Base-by-base conservation (phyloP, 2,888 invertebrate species). In the Arctia plantaginis region DNA sequence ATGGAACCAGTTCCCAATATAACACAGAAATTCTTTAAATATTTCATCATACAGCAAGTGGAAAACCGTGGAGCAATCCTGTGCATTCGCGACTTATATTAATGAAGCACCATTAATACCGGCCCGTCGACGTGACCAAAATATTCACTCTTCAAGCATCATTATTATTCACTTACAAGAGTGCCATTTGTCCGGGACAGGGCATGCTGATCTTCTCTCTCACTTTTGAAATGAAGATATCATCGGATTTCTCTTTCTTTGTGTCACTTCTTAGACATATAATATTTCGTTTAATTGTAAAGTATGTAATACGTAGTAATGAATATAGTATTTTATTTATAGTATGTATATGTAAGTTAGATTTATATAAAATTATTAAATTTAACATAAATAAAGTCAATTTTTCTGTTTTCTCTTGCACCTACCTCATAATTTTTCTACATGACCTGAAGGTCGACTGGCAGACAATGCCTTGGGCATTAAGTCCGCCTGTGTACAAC, bases 141-240 rank as follows among this genome's bases (percentile, higher is more conserved):
- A 80, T 83, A 82, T 82, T 80, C 72, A 70, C 73, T 77, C 75
- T 69, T 77, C 74, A 69, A 51, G 68, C 74, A 74, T 77, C 77
- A 82, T 83, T 83, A 84, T 81, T 78, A 84, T 83, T 83, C 84
- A 83, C 82, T 83, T 82, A 84, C 84, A 82, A 82, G 84, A 82
- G 79, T 71, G 77, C 78, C 72, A 83, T 82, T 84, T 83, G 84
- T 81, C 79, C 66, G 65, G 69, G 72, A 76, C 68, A 71, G 69
- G 71, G 44, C 51, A 33, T 67, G 35, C 8, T 44, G 33, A 15
- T 39, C 27, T 35, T 18, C 39, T 69, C 64, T 47, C 27, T 69
- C 51, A 64, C 69, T 33, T 23, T 51, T 64, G 27, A 30, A 20
- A 59, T 44, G 33, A 59, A 33, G 15, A 15, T 39, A 23, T 67